These are phyloP conservation scores for Pipa parva DNA, from an alignment of 2,113 vertebrate species.

Conservation along the genomic window DNA sequence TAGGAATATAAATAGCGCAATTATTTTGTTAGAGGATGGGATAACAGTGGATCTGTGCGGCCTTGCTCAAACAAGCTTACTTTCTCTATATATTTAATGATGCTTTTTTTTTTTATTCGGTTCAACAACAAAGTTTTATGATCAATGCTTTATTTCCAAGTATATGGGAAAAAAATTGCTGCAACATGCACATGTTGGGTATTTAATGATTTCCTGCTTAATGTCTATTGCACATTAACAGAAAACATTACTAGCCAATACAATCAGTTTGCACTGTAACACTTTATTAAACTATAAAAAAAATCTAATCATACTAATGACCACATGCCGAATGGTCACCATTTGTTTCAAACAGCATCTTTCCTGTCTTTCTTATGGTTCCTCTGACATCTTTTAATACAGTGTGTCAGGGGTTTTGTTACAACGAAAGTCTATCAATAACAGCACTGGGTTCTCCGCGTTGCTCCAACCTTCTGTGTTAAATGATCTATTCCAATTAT, in stretches of 20 bases:
- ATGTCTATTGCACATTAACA: neutral
- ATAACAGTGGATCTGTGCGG: slow-evolving; percentile 1
- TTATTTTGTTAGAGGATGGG: neutral
- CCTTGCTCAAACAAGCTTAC: slow-evolving; percentile 4
- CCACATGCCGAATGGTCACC: too few relatives aligned
- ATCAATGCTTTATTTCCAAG: neutral
- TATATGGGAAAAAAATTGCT: neutral
- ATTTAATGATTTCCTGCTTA: slow-evolving; percentile 2
- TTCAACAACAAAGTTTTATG: slow-evolving; percentile 4
- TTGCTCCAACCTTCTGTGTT: too few relatives aligned
- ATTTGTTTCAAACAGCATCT: too few relatives aligned
- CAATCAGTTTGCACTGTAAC: neutral
- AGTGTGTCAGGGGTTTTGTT: too few relatives aligned
- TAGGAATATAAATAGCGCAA: slow-evolving; percentile 7
- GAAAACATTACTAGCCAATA: neutral
- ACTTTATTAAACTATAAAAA: too few relatives aligned
- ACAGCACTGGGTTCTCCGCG: too few relatives aligned
- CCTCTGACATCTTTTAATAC: too few relatives aligned
- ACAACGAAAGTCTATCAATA: too few relatives aligned
- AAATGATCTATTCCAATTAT: too few relatives aligned
- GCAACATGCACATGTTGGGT: neutral
- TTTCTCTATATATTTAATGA: slow-evolving; percentile 12
- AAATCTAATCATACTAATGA: too few relatives aligned
- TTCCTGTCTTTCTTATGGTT: too few relatives aligned
- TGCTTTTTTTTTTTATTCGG: neutral